Evolutionary conservation across 2,888 invertebrate genomes (phyloP).

Genomic region (Onchidella celtica): DNA sequence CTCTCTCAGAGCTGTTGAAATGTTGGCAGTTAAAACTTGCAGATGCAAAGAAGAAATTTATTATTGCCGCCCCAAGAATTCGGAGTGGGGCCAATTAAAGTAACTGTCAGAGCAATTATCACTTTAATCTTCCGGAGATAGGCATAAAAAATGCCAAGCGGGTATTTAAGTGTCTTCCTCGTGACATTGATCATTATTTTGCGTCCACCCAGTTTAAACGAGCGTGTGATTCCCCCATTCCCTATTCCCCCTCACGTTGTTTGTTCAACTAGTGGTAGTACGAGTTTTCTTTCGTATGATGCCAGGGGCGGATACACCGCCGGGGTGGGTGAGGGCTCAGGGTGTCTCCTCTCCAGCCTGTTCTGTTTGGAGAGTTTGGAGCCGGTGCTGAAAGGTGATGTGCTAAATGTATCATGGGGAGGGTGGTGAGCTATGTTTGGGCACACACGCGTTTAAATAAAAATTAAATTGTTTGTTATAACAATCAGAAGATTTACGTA

Average conservation of each 20-base stretch:
- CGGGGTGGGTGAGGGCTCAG: not conserved
- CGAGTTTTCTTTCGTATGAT: not conserved
- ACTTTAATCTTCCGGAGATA: conserved; percentile 22
- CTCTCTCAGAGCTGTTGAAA: not conserved
- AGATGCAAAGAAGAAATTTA: conserved; percentile 33
- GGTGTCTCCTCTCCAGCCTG: too few relatives aligned
- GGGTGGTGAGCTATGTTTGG: too few relatives aligned
- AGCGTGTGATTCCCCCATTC: not conserved
- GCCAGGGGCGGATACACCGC: not conserved
- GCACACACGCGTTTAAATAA: too few relatives aligned
- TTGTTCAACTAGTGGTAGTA: too few relatives aligned
- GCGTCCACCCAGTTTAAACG: conserved; percentile 37
- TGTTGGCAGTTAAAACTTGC: conserved; percentile 12
- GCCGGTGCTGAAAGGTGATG: too few relatives aligned
- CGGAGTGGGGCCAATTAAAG: conserved; percentile 24
- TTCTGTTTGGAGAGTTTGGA: too few relatives aligned
- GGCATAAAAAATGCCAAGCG: conserved; percentile 25
- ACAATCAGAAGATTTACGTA: too few relatives aligned
- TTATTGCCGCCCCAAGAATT: conserved; percentile 19
- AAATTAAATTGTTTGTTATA: too few relatives aligned
- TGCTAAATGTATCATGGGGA: too few relatives aligned
- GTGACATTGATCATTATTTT: conserved; percentile 30
- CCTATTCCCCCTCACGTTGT: too few relatives aligned
- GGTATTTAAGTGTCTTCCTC: conserved; percentile 14
- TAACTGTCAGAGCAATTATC: conserved; percentile 38